Evolutionary conservation across 2,797 vertebrate species (phyloP).

Genomic region (Spinus pinus): DNA sequence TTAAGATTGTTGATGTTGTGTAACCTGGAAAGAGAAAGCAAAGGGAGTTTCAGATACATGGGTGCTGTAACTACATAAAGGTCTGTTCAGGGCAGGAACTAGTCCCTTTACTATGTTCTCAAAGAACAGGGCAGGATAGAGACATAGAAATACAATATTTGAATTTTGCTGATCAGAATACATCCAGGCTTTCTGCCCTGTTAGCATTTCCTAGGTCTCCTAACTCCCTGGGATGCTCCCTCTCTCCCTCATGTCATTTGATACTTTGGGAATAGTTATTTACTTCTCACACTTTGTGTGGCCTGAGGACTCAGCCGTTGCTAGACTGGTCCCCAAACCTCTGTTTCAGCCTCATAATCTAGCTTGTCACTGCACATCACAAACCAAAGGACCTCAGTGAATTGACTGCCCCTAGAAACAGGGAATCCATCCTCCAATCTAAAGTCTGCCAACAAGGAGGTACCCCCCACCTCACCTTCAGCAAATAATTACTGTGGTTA

Average conservation of each 20-base stretch:
- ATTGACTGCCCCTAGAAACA: not conserved
- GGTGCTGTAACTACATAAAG: not conserved
- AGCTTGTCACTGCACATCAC: not conserved
- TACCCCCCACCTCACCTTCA: not conserved
- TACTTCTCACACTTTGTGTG: not conserved
- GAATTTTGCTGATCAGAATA: not conserved
- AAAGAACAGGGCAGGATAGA: not conserved
- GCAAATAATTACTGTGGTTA: conserved; percentile 8
- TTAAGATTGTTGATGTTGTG: not conserved
- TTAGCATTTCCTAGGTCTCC: not conserved
- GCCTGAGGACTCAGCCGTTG: not conserved
- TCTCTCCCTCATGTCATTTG: not conserved
- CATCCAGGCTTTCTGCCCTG: not conserved
- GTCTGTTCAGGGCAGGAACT: not conserved
- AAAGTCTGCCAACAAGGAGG: not conserved
- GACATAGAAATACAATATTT: not conserved
- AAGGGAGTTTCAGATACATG: not conserved
- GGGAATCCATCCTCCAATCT: not conserved
- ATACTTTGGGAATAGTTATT: not conserved
- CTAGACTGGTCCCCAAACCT: not conserved
- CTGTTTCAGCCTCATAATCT: not conserved
- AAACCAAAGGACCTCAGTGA: not conserved
- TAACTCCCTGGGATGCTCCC: not conserved
- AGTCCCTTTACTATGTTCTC: not conserved
- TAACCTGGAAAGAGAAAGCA: not conserved